Evolutionary conservation across 2,113 vertebrate genomes (phyloP).

Genomic region (Sturnira hondurensis): DNA sequence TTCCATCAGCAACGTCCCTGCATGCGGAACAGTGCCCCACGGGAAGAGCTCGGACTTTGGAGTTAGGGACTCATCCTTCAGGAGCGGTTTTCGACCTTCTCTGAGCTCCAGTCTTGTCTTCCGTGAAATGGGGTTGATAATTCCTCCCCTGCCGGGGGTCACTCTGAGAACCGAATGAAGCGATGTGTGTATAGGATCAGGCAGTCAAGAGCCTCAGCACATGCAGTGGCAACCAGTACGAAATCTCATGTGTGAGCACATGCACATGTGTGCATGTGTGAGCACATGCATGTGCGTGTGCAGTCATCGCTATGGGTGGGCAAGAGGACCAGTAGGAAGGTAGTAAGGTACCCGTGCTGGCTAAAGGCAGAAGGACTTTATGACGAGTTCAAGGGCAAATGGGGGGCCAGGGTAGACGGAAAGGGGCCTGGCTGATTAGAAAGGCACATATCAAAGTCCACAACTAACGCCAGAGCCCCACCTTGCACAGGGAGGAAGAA

Average conservation of each 20-base stretch:
- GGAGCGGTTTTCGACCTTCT: neutral
- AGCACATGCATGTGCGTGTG: too few relatives aligned
- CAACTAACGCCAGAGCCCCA: neutral
- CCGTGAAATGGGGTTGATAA: neutral
- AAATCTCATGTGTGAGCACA: accelerated
- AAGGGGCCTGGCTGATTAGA: neutral
- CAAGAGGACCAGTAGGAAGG: neutral
- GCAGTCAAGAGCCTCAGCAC: accelerated
- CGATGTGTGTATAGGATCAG: too few relatives aligned
- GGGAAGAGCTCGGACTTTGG: accelerated
- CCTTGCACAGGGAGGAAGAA: neutral
- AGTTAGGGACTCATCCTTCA: accelerated
- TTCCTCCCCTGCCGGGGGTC: too few relatives aligned
- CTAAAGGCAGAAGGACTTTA: neutral
- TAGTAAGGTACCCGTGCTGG: neutral
- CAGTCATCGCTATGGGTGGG: accelerated
- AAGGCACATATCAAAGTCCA: neutral
- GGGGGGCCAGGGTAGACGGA: neutral
- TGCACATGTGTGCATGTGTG: too few relatives aligned
- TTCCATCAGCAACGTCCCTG: accelerated
- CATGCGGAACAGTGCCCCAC: accelerated
- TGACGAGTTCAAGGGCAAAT: neutral
- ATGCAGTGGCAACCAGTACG: accelerated
- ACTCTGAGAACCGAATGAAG: neutral
- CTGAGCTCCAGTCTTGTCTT: neutral